Conservation (phyloP, 2,113 vertebrate genomes). For the Vimba vimba region DNA sequence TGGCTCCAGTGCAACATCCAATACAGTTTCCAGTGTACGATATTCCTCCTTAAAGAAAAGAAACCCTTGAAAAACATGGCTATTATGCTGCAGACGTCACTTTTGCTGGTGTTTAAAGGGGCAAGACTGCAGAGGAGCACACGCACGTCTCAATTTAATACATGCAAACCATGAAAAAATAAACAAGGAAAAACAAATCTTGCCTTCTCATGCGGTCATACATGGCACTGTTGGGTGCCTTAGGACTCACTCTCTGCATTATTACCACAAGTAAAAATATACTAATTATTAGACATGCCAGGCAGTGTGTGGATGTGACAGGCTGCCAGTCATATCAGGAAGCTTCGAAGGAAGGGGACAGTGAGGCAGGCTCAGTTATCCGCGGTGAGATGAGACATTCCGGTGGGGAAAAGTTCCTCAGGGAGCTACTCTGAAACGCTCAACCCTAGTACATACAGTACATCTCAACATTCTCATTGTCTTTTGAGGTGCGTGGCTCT, state of each 20-base stretch:
- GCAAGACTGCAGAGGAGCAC: slow-evolving; percentile 44
- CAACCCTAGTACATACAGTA: slow-evolving; percentile 31
- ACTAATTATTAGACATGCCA: slow-evolving; percentile 41
- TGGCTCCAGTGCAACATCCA: slow-evolving; percentile 62
- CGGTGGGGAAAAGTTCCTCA: not conserved
- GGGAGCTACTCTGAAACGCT: slow-evolving; percentile 38
- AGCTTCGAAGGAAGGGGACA: slow-evolving; percentile 42
- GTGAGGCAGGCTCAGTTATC: slow-evolving; percentile 50
- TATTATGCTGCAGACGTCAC: slow-evolving; percentile 31
- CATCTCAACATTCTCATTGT: slow-evolving; percentile 65
- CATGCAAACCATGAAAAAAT: slow-evolving; percentile 54
- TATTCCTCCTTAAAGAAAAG: slow-evolving; percentile 40
- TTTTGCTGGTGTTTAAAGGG: slow-evolving; percentile 48
- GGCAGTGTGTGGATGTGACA: slow-evolving; percentile 70
- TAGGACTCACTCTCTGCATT: slow-evolving; percentile 42
- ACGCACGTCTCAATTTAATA: slow-evolving; percentile 49
- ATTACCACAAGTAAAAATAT: slow-evolving; percentile 48
- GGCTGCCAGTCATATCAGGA: slow-evolving; percentile 50
- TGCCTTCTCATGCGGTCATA: slow-evolving; percentile 62
- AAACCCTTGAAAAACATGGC: slow-evolving; percentile 22
- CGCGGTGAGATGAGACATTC: slow-evolving; percentile 57
- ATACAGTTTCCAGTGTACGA: slow-evolving; percentile 53
- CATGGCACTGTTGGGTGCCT: slow-evolving; percentile 36
- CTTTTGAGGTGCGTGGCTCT: slow-evolving; percentile 56
- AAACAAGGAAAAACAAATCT: slow-evolving; percentile 34